Percentiles rank a stretch among this genome's conserved stretches.
Conservation (phyloP, 1,140 invertebrate species). For the Oryctes rhinoceros region DNA sequence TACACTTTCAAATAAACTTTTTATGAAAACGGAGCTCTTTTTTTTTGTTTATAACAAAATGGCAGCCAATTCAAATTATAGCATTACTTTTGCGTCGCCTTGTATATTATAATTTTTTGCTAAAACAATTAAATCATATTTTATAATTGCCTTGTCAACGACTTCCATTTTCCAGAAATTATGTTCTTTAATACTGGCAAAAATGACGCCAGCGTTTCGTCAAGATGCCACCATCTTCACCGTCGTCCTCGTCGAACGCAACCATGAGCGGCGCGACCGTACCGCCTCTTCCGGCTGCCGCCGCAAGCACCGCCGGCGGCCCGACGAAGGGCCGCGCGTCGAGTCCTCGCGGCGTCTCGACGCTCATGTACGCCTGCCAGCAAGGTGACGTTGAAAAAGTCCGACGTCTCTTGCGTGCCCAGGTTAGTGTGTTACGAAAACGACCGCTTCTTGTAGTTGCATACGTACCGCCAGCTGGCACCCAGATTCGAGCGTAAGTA, state of each 20-base stretch:
- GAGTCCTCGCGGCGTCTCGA: constrained; percentile 60
- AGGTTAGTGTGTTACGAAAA: constrained; percentile 54
- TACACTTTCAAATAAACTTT: too few relatives aligned
- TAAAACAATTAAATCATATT: too few relatives aligned
- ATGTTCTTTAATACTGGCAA: not conserved
- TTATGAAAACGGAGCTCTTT: too few relatives aligned
- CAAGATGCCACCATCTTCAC: not conserved
- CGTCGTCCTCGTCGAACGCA: not conserved
- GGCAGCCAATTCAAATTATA: too few relatives aligned
- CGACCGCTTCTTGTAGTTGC: not conserved
- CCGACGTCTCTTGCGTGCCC: constrained; percentile 51
- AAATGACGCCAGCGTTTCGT: not conserved
- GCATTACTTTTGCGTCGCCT: too few relatives aligned
- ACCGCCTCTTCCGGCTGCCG: not conserved
- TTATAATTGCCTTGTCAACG: too few relatives aligned
- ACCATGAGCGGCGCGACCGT: constrained; percentile 40
- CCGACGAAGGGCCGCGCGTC: not conserved
- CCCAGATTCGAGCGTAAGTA: constrained; percentile 28
- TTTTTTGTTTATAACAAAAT: too few relatives aligned
- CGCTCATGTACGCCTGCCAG: constrained; percentile 90
- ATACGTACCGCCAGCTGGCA: not conserved
- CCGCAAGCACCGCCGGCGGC: not conserved
- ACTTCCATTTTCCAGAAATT: not conserved
- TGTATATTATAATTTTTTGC: too few relatives aligned
- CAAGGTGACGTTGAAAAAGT: constrained; percentile 72